These are phyloP conservation scores for Otocyon megalotis DNA, from an alignment of 2,113 vertebrate species.

Conservation along the genomic window DNA sequence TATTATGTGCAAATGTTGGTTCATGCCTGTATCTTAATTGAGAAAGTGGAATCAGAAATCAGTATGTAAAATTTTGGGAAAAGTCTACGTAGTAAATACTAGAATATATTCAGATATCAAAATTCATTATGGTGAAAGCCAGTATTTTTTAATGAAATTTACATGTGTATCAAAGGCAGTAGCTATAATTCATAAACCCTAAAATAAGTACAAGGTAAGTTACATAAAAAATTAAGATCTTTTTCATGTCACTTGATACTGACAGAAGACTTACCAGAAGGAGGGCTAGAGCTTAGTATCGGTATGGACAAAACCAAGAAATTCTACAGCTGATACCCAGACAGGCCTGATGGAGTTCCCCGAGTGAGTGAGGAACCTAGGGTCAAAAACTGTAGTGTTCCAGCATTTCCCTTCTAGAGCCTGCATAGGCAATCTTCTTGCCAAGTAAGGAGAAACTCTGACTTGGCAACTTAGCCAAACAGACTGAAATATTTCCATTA, in stretches of 20 bases:
- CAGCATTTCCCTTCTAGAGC: not conserved
- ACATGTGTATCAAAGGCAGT: not conserved
- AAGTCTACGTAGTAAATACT: not conserved
- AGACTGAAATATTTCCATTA: not conserved
- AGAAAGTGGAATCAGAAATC: conserved; percentile 53
- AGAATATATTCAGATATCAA: conserved; percentile 3
- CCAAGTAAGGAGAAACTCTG: not conserved
- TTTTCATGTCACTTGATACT: not conserved
- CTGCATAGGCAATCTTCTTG: not conserved
- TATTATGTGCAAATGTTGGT: conserved; percentile 48
- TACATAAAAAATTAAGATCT: not conserved
- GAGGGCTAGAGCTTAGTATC: not conserved
- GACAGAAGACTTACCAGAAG: not conserved
- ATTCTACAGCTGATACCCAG: not conserved
- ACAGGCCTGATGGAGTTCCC: not conserved
- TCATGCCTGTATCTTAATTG: conserved; percentile 27
- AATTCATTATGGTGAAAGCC: not conserved
- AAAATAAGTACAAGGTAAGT: not conserved
- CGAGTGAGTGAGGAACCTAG: not conserved
- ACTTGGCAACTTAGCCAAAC: not conserved
- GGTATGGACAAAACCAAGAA: not conserved
- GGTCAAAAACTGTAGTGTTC: not conserved
- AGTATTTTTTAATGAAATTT: not conserved
- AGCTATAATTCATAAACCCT: conserved; percentile 11
- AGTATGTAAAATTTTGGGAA: conserved; percentile 52